Evolutionary conservation across 2,888 invertebrate genomes (phyloP).

Genomic region (Chorisops tibialis): DNA sequence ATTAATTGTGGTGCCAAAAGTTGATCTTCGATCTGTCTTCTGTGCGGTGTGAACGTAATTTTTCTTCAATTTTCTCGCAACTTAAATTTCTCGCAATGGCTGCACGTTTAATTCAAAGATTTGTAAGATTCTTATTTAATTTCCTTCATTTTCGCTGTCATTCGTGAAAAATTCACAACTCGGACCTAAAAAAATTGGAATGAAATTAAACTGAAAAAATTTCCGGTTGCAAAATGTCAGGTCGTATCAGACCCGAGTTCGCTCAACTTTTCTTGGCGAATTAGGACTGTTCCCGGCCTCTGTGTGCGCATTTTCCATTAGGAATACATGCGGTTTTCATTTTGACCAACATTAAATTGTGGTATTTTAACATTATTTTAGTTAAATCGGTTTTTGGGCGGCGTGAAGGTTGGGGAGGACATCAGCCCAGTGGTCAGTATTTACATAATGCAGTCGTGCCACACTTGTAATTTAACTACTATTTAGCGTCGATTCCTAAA

Average conservation of each 20-base stretch:
- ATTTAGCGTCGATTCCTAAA: no score
- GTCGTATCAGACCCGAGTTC: no score
- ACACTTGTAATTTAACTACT: no score
- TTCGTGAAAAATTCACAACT: background rate
- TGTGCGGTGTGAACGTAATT: constrained; percentile 2
- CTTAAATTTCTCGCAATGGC: constrained; percentile 41
- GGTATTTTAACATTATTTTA: constrained; percentile 24
- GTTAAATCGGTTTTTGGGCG: constrained; percentile 28
- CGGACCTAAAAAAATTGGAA: background rate
- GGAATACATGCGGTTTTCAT: background rate
- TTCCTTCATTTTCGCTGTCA: background rate
- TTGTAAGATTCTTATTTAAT: constrained; percentile 44
- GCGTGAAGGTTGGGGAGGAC: constrained; percentile 22
- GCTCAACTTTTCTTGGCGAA: background rate
- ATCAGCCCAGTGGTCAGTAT: constrained; percentile 26
- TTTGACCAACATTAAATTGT: constrained; percentile 9
- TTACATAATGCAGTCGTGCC: constrained; percentile 23
- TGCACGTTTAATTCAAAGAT: constrained; percentile 50
- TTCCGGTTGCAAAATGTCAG: background rate
- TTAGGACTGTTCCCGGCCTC: background rate
- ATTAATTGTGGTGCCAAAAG: no score
- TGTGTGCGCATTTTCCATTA: constrained; percentile 1
- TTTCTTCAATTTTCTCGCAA: background rate
- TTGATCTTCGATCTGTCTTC: no score
- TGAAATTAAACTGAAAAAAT: background rate